phyloP scores from a whole-genome alignment of 2,888 invertebrate species.

The Clitarchus hookeri region DNA sequence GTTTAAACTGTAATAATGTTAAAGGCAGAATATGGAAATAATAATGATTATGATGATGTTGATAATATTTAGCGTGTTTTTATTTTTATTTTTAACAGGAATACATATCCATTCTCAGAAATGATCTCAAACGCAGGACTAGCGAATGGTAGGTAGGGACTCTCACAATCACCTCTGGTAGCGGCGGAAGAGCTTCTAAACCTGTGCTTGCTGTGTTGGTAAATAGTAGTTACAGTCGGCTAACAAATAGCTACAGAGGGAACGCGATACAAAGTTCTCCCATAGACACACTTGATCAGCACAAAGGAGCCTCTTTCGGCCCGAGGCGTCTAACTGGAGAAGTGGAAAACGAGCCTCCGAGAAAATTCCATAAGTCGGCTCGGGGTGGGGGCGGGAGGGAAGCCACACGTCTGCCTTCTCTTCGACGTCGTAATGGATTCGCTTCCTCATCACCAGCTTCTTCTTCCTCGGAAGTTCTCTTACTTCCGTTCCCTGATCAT shows the following conservation, averaged over 20 bases:
- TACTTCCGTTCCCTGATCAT: not conserved
- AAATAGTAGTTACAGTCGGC: too few species aligned
- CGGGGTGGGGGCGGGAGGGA: not conserved
- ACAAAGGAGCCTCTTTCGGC: not conserved
- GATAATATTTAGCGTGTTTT: too few species aligned
- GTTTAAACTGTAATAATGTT: too few species aligned
- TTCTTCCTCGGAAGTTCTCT: constrained; percentile 1
- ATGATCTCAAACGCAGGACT: too few species aligned
- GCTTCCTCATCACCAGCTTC: constrained; percentile 19
- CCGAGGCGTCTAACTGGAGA: not conserved
- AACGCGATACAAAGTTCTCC: constrained; percentile 4
- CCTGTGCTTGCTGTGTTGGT: too few species aligned
- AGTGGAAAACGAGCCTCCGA: constrained; percentile 19
- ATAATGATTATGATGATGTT: too few species aligned
- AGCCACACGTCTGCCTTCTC: not conserved
- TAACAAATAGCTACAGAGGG: not conserved
- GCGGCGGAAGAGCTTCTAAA: too few species aligned
- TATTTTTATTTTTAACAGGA: too few species aligned
- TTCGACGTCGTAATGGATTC: constrained; percentile 19
- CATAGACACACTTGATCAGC: not conserved
- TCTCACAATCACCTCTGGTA: too few species aligned
- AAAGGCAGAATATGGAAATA: too few species aligned
- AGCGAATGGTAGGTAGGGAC: too few species aligned
- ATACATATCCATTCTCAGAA: too few species aligned
- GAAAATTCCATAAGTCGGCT: not conserved